Conservation (phyloP, 2,113 vertebrate species). For the Gallinago media region DNA sequence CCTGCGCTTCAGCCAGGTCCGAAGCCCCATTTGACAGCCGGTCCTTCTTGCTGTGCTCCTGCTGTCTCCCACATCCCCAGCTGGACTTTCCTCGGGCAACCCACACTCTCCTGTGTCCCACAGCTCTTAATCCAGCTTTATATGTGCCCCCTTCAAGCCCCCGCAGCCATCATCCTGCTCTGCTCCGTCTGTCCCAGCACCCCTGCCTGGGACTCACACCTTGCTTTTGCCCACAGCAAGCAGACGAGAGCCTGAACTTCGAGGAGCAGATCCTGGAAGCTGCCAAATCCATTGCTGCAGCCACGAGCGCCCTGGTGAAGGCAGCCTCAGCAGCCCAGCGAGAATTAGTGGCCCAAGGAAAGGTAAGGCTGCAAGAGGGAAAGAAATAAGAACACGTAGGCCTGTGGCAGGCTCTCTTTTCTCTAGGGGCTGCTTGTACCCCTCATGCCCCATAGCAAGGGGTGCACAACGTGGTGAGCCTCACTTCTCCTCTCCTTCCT, state of each 20-base stretch:
- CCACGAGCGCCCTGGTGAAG: conserved; percentile 96
- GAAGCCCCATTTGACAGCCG: neutral
- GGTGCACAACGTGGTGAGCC: fast-evolving
- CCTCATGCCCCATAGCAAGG: fast-evolving
- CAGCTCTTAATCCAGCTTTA: neutral
- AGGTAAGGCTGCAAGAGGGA: conserved; percentile 74
- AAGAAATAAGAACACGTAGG: neutral
- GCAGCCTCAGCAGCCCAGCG: conserved; percentile 95
- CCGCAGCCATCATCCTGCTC: neutral
- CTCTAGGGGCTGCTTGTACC: neutral
- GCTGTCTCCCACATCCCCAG: neutral
- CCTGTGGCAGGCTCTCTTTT: neutral
- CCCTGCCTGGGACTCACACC: neutral
- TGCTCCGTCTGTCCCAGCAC: neutral
- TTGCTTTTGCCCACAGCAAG: conserved; percentile 81
- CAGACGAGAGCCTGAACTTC: conserved; percentile 97
- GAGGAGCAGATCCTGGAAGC: conserved; percentile 98
- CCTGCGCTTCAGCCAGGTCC: neutral
- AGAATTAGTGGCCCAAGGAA: conserved; percentile 96
- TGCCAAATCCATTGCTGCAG: conserved; percentile 97
- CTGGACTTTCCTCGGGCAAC: neutral
- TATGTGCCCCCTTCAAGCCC: neutral
- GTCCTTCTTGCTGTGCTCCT: neutral
- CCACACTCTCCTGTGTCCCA: neutral
- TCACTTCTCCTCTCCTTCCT: neutral